These are phyloP conservation scores for Peribatodes rhomboidaria DNA, from an alignment of 2,888 invertebrate species.

Conservation along the genomic window DNA sequence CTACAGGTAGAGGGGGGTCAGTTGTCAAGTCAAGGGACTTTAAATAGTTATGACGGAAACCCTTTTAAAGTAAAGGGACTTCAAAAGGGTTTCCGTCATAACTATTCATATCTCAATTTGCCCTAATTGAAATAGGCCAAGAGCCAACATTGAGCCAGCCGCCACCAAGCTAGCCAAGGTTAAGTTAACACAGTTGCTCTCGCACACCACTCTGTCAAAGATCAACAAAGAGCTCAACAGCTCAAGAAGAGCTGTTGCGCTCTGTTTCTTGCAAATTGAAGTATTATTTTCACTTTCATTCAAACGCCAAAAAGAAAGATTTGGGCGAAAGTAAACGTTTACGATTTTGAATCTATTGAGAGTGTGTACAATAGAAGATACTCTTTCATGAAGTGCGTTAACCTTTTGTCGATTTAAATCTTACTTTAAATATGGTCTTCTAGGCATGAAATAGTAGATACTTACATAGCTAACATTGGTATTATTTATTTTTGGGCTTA, in stretches of 20 bases:
- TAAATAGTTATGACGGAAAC: background rate
- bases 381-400: conserved; percentile 2
- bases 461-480: too few relatives aligned
- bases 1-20: too few relatives aligned
- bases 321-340: conserved; percentile 45
- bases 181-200: conserved; percentile 18
- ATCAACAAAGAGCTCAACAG: conserved; percentile 30
- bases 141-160: conserved; percentile 3
- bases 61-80: too few relatives aligned
- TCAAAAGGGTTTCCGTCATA: background rate
- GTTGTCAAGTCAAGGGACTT: too few relatives aligned
- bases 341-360: conserved; percentile 10
- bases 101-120: background rate
- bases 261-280: conserved; percentile 45
- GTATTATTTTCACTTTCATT: conserved; percentile 51
- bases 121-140: conserved; percentile 9
- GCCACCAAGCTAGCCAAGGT: conserved; percentile 15
- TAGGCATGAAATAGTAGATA: too few relatives aligned
- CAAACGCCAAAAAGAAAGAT: conserved; percentile 33
- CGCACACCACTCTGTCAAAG: conserved; percentile 25
- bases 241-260: conserved; percentile 32
- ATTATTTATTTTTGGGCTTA: too few relatives aligned
- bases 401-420: too few relatives aligned
- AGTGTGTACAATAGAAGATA: conserved; percentile 7
- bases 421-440: too few relatives aligned